These are phyloP conservation scores for Synanthedon tipuliformis DNA, from an alignment of 2,888 invertebrate species.

Conservation along the genomic window DNA sequence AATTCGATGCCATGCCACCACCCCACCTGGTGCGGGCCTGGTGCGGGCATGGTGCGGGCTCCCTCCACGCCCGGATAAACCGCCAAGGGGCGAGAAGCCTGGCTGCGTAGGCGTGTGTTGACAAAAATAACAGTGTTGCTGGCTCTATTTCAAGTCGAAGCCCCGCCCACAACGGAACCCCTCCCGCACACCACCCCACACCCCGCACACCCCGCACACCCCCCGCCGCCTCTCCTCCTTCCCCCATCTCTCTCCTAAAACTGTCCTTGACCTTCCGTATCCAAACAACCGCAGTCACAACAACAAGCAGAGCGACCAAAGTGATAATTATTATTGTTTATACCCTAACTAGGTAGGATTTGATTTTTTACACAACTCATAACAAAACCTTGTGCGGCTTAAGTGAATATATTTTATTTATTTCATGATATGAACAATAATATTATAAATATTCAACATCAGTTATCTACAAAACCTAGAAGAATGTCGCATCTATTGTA, in stretches of 20 bases:
- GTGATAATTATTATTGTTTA: conserved; percentile 36
- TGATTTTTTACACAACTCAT: too few species aligned
- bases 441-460: too few species aligned
- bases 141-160: conserved; percentile 50
- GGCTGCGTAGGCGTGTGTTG: conserved; percentile 63
- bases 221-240: conserved; percentile 15
- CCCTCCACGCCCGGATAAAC: conserved; percentile 5
- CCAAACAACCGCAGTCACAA: conserved; percentile 68
- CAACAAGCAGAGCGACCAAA: conserved; percentile 39
- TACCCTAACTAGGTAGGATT: too few species aligned
- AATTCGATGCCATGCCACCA: not conserved
- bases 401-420: too few species aligned
- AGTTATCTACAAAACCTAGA: too few species aligned
- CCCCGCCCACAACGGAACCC: conserved; percentile 25
- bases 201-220: conserved; percentile 6
- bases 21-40: not conserved
- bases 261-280: conserved; percentile 63
- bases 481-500: too few species aligned
- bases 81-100: conserved; percentile 17
- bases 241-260: conserved; percentile 19
- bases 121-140: conserved; percentile 48
- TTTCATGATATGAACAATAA: too few species aligned
- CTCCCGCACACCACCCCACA: conserved; percentile 8
- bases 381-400: too few species aligned
- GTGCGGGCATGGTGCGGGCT: not conserved